phyloP scores from a whole-genome alignment of 2,888 invertebrate genomes.

The Stenodera caucasica region DNA sequence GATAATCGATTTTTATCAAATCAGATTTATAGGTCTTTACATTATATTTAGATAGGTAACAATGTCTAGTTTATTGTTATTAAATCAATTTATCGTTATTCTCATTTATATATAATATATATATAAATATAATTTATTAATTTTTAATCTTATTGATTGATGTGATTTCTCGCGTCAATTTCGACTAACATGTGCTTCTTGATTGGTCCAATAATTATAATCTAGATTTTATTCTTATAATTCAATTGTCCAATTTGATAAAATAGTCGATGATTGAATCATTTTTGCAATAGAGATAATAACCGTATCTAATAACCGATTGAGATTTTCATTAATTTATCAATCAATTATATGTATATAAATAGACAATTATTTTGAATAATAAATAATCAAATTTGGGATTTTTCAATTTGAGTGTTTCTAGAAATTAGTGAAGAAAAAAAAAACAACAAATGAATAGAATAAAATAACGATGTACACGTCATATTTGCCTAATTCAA shows the following conservation, averaged over 20 bases:
- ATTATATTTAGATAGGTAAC: constrained; percentile 1
- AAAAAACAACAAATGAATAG: too few relatives aligned
- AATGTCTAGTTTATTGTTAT: constrained; percentile 5
- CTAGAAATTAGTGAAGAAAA: background rate
- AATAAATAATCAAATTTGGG: background rate
- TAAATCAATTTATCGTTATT: background rate
- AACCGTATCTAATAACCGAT: background rate
- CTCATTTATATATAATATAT: background rate
- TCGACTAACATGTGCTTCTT: background rate
- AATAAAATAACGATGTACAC: too few relatives aligned
- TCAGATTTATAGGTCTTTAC: background rate
- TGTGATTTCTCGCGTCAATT: background rate
- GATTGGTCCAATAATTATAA: background rate
- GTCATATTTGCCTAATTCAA: background rate
- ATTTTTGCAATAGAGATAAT: background rate
- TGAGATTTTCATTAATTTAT: background rate
- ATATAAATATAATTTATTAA: background rate
- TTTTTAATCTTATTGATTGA: background rate
- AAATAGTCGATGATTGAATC: background rate
- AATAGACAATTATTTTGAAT: background rate
- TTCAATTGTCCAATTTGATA: background rate
- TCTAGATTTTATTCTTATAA: too few relatives aligned
- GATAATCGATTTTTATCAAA: constrained; percentile 2
- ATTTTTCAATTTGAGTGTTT: background rate
- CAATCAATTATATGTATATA: background rate